Conservation (phyloP, 2,888 invertebrate species). For the Drosophila mercatorum region DNA sequence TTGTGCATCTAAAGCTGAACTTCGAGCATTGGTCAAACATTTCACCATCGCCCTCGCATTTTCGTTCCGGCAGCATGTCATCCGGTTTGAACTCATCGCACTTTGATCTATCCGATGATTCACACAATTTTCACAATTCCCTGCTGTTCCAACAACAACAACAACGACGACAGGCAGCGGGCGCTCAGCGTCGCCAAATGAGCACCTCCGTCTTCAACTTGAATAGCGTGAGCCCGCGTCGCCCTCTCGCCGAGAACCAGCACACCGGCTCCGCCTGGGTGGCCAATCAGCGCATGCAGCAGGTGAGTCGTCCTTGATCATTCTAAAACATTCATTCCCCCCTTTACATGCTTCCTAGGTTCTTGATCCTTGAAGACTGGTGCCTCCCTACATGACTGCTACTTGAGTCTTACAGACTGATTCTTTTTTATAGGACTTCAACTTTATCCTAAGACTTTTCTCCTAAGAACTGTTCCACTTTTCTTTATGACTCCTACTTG, state of each 20-base stretch:
- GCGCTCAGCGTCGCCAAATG: conserved; percentile 77
- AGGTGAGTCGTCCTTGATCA: conserved; percentile 84
- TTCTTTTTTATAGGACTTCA: too few species aligned
- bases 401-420: too few species aligned
- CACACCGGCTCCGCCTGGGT: conserved; percentile 63
- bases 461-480: too few species aligned
- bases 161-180: conserved; percentile 72
- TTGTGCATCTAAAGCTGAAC: conserved; percentile 59
- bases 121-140: conserved; percentile 81
- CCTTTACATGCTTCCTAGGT: too few species aligned
- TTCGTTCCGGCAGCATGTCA: conserved; percentile 85
- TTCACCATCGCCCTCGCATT: conserved; percentile 84
- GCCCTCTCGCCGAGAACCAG: conserved; percentile 76
- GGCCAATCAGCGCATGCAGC: conserved; percentile 85
- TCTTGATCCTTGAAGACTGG: too few species aligned
- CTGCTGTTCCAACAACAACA: conserved; percentile 81
- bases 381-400: too few species aligned
- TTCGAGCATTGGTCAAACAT: conserved; percentile 85
- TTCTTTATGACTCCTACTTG: too few species aligned
- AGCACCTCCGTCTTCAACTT: conserved; percentile 87
- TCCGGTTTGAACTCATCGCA: conserved; percentile 84
- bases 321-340: too few species aligned
- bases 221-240: conserved; percentile 80
- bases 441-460: too few species aligned
- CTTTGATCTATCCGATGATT: conserved; percentile 84